Conservation (phyloP, 2,888 invertebrate species). For the Dermolepida albohirtum region DNA sequence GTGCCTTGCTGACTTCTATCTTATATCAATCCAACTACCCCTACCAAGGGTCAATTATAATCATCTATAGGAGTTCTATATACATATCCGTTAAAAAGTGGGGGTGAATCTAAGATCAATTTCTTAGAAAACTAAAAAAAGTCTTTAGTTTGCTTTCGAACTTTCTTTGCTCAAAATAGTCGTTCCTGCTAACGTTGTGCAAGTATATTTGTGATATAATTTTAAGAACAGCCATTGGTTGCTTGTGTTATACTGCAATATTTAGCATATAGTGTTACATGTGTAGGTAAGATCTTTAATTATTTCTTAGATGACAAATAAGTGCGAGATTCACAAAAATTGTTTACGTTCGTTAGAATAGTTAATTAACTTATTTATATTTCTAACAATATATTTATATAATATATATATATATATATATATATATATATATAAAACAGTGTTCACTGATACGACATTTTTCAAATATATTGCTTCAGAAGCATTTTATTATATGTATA, state of each 20-base stretch:
- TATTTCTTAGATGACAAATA: neutral
- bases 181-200: slow-evolving; percentile 20
- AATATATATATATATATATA: no score
- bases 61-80: slow-evolving; percentile 8
- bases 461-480: no score
- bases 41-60: slow-evolving; percentile 18
- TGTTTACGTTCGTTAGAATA: neutral
- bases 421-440: no score
- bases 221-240: neutral
- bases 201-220: slow-evolving; percentile 35
- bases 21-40: slow-evolving; percentile 37
- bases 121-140: slow-evolving; percentile 37
- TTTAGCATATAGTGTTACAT: slow-evolving; percentile 6
- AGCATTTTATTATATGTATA: no score
- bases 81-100: slow-evolving; percentile 52
- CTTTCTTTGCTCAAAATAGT: slow-evolving; percentile 23
- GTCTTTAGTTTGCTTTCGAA: slow-evolving; percentile 37
- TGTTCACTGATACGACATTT: no score
- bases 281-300: neutral
- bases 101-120: slow-evolving; percentile 48
- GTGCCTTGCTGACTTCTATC: slow-evolving; percentile 54
- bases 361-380: no score
- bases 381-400: no score
- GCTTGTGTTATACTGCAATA: neutral
- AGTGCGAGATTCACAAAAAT: no score